These are phyloP conservation scores for Petroica traversi DNA, from an alignment of 2,113 vertebrate genomes.

Conservation along the genomic window DNA sequence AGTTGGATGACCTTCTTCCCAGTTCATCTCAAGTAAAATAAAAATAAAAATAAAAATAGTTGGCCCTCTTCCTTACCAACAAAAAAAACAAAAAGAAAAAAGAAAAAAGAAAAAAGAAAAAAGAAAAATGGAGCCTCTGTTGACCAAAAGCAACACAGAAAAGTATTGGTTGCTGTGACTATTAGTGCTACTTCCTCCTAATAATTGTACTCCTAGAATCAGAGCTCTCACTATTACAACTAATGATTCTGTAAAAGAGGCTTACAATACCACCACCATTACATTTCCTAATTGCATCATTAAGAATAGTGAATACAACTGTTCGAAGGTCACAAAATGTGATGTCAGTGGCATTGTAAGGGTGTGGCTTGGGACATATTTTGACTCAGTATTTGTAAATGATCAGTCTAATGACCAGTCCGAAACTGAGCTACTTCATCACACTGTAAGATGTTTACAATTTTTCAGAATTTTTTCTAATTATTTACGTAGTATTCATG, in stretches of 20 bases:
- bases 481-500: neutral
- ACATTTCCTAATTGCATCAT: neutral
- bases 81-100: neutral
- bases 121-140: neutral
- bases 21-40: neutral
- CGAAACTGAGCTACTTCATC: neutral
- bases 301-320: neutral
- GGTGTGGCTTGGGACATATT: conserved; percentile 21
- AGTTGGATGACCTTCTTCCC: neutral
- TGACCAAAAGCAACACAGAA: neutral
- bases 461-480: neutral
- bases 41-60: neutral
- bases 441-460: neutral
- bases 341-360: neutral
- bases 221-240: neutral
- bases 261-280: neutral
- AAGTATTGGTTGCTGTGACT: neutral
- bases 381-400: conserved; percentile 53
- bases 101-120: neutral
- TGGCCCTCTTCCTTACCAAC: neutral
- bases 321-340: conserved; percentile 1
- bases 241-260: neutral
- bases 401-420: neutral
- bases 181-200: neutral
- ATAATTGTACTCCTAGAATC: neutral